Conservation (phyloP, 2,113 vertebrate genomes). For the Empidonax traillii region DNA sequence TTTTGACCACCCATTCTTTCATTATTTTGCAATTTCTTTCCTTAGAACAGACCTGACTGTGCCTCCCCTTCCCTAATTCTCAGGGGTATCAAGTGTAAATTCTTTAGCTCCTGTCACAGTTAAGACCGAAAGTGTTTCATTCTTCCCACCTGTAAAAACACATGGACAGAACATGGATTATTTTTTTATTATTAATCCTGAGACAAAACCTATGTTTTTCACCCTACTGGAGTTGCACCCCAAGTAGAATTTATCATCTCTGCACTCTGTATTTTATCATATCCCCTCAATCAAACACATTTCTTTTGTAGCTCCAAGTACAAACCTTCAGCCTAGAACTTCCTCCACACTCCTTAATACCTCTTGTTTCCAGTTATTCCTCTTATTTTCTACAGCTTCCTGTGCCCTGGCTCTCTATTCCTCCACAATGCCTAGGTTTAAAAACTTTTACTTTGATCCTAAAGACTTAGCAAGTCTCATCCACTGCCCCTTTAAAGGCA, state of each 20-base stretch:
- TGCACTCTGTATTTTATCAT: not conserved
- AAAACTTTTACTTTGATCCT: not conserved
- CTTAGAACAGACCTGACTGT: not conserved
- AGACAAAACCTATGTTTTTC: not conserved
- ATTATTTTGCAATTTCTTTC: not conserved
- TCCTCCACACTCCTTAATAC: not conserved
- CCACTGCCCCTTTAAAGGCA: not conserved
- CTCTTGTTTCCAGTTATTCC: not conserved
- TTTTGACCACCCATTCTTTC: not conserved
- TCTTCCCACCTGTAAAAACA: not conserved
- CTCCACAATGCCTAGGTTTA: not conserved
- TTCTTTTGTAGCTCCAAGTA: not conserved
- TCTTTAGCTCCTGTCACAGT: not conserved
- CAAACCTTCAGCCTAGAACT: not conserved
- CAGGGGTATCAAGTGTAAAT: not conserved
- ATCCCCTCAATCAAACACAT: not conserved
- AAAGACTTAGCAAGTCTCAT: not conserved
- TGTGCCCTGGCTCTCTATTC: not conserved
- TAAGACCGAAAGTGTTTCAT: not conserved
- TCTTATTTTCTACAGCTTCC: not conserved
- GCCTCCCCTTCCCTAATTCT: not conserved
- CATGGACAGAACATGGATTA: not conserved
- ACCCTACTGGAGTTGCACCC: not conserved
- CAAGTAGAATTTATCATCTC: not conserved
- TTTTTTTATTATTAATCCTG: not conserved